phyloP scores from a whole-genome alignment of 1,140 invertebrate species.

The Hyposmocoma kahamanoa region DNA sequence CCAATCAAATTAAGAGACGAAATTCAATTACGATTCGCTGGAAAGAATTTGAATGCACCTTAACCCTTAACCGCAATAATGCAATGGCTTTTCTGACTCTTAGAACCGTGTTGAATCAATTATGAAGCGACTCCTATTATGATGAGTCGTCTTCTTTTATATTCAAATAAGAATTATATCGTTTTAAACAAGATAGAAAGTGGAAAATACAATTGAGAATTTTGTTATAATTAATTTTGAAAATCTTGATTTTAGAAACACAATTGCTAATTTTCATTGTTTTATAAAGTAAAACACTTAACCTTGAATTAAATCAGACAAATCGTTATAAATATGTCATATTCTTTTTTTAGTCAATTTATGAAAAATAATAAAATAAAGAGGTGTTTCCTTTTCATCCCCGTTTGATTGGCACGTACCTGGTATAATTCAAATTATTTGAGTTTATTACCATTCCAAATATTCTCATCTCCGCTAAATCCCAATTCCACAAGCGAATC shows the following conservation, averaged over 20 bases:
- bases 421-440: background rate
- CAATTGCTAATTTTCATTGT: no score
- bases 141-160: conserved; percentile 25
- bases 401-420: background rate
- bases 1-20: conserved; percentile 26
- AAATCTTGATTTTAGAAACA: no score
- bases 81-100: conserved; percentile 25
- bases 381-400: background rate
- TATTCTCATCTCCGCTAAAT: no score
- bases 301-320: no score
- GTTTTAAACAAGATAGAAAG: no score
- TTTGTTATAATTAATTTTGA: no score
- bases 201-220: no score
- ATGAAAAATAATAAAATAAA: no score
- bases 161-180: conserved; percentile 35
- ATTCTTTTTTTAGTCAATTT: no score
- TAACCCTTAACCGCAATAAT: conserved; percentile 38
- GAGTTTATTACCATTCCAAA: no score
- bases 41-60: conserved; percentile 28
- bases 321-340: no score
- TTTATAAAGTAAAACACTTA: no score
- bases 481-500: conserved; percentile 28
- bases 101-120: conserved; percentile 52
- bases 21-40: conserved; percentile 30
- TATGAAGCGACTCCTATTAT: conserved; percentile 31